Conservation (phyloP, 2,888 invertebrate genomes). For the Deladenus siricidicola region DNA sequence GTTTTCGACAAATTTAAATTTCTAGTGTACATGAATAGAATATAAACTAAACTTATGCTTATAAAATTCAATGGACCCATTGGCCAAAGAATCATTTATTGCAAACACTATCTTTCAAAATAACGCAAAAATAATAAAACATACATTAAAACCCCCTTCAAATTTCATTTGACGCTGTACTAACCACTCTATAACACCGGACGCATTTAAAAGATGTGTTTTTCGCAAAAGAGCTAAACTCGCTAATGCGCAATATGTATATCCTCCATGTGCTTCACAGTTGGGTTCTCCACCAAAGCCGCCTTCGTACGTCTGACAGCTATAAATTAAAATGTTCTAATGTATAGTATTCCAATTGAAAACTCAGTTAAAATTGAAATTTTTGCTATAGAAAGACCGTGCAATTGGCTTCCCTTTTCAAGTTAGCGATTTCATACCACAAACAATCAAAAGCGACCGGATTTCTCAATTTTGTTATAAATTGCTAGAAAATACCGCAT, state of each 20-base stretch:
- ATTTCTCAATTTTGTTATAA: too few species aligned
- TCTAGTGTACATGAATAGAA: neutral
- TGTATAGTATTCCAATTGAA: neutral
- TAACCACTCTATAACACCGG: constrained; percentile 65
- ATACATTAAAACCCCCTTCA: constrained; percentile 80
- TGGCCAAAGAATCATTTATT: neutral
- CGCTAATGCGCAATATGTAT: constrained; percentile 91
- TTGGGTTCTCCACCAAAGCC: constrained; percentile 89
- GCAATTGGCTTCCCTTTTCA: too few species aligned
- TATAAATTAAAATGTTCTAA: constrained; percentile 48
- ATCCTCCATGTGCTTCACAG: constrained; percentile 98
- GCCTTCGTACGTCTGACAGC: constrained; percentile 96
- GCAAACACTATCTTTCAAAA: neutral
- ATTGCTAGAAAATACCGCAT: constrained; percentile 60
- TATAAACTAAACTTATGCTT: neutral
- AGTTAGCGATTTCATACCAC: too few species aligned
- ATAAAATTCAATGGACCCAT: constrained; percentile 3
- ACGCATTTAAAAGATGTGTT: constrained; percentile 22
- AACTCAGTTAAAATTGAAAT: too few species aligned
- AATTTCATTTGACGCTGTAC: constrained; percentile 80
- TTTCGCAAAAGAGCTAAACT: constrained; percentile 71
- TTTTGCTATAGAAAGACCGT: too few species aligned
- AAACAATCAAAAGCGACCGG: neutral
- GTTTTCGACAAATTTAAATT: neutral
- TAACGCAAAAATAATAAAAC: neutral